Evolutionary conservation across 2,113 vertebrate species (phyloP), one percentile per base, ranked within the genome.

Genomic region (Erythrolamprus reginae): DNA sequence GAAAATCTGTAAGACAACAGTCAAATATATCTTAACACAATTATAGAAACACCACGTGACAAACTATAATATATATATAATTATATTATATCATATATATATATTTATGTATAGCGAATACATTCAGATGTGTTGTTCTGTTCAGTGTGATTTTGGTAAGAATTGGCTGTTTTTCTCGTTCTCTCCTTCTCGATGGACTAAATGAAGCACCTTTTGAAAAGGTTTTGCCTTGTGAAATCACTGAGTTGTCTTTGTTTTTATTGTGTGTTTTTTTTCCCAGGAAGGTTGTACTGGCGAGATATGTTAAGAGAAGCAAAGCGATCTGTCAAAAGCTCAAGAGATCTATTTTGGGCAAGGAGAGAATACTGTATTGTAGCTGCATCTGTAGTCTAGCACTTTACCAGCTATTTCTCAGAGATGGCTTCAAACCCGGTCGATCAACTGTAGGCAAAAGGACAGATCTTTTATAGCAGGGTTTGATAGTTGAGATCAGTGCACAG

Each of bases 1-100:
- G 92, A 93, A 93, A 93, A 93, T 95, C 95, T 92, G 86, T 92
- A 82, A 93, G 92, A 93, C 90, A 91, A 93, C 91, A 89, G 90
- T 33, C 94, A 90, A 94, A 94, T 94, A 92, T 95, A 95, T 92
- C 93, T 96, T 91, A 95, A 96, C 95, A 96, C 93, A 96, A 95
- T 96, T 94, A 93, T 93, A 96, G 95, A 93, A 95, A 95, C 94
- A 96, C 93, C 95, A 95, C 87, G 0, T 88, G 88, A 94, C 90
- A 88, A 93, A 89, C 89, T 95, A 93, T 61, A 89, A 91, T 23
- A 21, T 55, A 55, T 55, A 5, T 53, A 21, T 53, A 19, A 21
- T 53, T 61, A 28, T 88, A 23, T 82, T 90, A 24, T 86, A 53
- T 86, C 53, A 45, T 77, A 21, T 28, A 52, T 52, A 86, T 77